phyloP scores from a whole-genome alignment of 2,888 invertebrate species.

The Eristalis tenax region DNA sequence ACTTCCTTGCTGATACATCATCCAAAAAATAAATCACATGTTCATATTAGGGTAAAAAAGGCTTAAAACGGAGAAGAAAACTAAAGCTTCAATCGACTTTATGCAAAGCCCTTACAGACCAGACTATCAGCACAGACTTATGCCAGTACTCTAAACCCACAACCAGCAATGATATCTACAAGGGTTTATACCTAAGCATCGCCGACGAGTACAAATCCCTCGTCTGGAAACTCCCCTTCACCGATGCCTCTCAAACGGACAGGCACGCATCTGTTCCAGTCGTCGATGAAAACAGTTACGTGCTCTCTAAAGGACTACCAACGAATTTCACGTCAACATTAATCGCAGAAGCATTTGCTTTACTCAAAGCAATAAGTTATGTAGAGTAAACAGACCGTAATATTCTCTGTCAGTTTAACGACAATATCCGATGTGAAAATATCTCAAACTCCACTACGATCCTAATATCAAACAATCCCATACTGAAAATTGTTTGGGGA shows the following conservation, averaged over 20 bases:
- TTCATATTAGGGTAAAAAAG: neutral
- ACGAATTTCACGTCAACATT: neutral
- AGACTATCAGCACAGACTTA: constrained; percentile 8
- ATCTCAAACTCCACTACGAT: neutral
- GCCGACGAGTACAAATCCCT: constrained; percentile 9
- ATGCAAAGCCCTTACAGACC: neutral
- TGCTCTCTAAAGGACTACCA: constrained; percentile 3
- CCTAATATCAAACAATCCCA: neutral
- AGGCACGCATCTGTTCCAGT: constrained; percentile 8
- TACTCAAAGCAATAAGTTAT: neutral
- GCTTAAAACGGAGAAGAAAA: neutral
- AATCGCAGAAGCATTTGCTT: constrained; percentile 17
- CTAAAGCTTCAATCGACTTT: neutral
- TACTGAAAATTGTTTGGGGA: neutral
- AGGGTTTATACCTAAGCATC: constrained; percentile 2
- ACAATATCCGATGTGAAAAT: constrained; percentile 2
- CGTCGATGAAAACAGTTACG: neutral
- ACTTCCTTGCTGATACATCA: neutral
- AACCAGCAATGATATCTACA: constrained; percentile 14
- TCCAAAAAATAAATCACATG: neutral
- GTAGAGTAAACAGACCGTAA: neutral
- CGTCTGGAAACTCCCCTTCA: constrained; percentile 16
- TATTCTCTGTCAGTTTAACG: neutral
- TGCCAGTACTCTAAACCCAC: constrained; percentile 8
- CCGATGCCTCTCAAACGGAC: constrained; percentile 5